A percentile compares a stretch with the other conserved stretches of the same genome.
These are phyloP conservation scores for Tetranychus urticae DNA, from an alignment of 1,140 invertebrate species.

Conservation along the genomic window DNA sequence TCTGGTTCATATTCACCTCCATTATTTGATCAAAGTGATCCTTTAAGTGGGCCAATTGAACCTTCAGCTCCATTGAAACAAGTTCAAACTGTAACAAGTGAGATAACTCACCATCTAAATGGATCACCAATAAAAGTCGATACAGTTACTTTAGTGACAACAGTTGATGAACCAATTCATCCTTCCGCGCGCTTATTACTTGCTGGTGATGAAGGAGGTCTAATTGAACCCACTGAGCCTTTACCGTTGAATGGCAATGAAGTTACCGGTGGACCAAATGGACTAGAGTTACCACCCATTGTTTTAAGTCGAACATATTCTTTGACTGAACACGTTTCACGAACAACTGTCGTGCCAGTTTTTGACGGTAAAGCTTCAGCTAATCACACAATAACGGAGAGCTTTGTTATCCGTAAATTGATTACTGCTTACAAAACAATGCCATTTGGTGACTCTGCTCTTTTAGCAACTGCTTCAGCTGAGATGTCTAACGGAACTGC, in stretches of 20 bases:
- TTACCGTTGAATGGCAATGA: conserved; percentile 4
- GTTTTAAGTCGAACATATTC: conserved; percentile 16
- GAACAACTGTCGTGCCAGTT: conserved; percentile 15
- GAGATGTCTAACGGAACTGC: background rate
- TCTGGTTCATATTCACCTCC: background rate
- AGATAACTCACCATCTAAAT: conserved; percentile 12
- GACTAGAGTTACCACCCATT: conserved; percentile 9
- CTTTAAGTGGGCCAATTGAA: conserved; percentile 5
- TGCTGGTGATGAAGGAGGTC: background rate
- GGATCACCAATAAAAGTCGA: conserved; percentile 12
- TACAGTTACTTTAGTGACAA: conserved; percentile 28
- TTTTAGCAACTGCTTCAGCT: conserved; percentile 18
- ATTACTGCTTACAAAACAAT: conserved; percentile 16
- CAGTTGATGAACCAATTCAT: conserved; percentile 53
- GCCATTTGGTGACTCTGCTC: conserved; percentile 10
- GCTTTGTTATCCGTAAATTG: conserved; percentile 16
- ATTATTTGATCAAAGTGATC: background rate
- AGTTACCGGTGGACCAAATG: conserved; percentile 2
- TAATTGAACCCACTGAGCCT: conserved; percentile 5
- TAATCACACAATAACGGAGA: conserved; percentile 16
- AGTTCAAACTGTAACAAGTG: conserved; percentile 12
- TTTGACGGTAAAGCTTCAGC: conserved; percentile 13
- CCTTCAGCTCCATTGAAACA: conserved; percentile 12
- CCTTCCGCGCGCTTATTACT: conserved; percentile 32
- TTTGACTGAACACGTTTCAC: conserved; percentile 12